Evolutionary conservation across 2,113 vertebrate genomes (phyloP), one percentile per base, ranked within the genome.

Genomic region (Arvicanthis niloticus): DNA sequence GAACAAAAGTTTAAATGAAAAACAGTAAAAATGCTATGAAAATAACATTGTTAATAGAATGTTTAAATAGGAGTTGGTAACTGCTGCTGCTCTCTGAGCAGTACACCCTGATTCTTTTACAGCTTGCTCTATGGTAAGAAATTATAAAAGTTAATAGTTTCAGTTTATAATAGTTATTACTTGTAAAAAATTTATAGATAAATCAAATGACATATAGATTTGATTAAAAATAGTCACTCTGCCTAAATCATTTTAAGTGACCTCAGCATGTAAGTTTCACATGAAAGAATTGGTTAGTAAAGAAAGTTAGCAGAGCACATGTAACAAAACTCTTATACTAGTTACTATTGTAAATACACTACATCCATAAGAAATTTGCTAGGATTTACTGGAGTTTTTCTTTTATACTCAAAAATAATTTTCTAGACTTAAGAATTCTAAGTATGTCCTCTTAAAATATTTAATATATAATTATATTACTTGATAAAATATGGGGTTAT

Each of bases 391-490:
- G 56, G 62, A 12, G 1, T 42, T 84, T 84, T 40, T 84, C 80
- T 26, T 37, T 60, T 9, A 84, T 60, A 62, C 11, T 84, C 22
- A 60, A 60, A 40, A 24, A 60, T 60, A 22, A 62, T 42, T 6
- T 40, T 84, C 7, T 24, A 60, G n/a, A 84, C 6, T 58, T 62
- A 62, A 60, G 53, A 60, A 42, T 42, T 60, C 56, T 42, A 37
- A 60, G n/a, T 24, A 26, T 84, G 26, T 67, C 40, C 24, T 91
- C 6, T 51, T 37, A 94, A 93, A 94, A 58, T 26, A 81, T 51
- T 90, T 92, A 91, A 86, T 51, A 76, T 5, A 62, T 70, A 82
- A 88, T 67, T 72, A 56, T 24, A 73, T 42, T 88, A 94, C 56
- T 53, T 93, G 81, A 93, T n/a, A 1, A 91, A 62, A 81, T 92